A percentile compares a stretch with the other conserved stretches of the same genome.
Evolutionary conservation across 2,888 invertebrate genomes (phyloP).

Genomic region (Autographa pulchrina): DNA sequence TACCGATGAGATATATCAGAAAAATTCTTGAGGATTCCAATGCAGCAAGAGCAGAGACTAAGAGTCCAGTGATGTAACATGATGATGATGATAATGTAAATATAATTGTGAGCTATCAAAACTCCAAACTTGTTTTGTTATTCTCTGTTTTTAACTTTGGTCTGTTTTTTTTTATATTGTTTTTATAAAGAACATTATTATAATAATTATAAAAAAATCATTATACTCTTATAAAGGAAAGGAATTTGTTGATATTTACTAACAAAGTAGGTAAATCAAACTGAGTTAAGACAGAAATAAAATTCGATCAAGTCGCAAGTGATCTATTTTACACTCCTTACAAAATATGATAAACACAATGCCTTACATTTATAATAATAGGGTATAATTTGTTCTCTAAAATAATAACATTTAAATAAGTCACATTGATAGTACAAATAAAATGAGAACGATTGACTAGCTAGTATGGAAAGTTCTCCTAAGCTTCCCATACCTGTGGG

Average conservation of each 20-base stretch:
- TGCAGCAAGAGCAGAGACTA: neutral
- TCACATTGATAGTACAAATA: slow-evolving; percentile 62
- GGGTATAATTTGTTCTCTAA: slow-evolving; percentile 65
- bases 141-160: neutral
- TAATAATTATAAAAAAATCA: too few relatives aligned
- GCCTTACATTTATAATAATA: slow-evolving; percentile 66
- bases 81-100: slow-evolving; percentile 47
- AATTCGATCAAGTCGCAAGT: slow-evolving; percentile 67
- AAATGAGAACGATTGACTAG: slow-evolving; percentile 75
- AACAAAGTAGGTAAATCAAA: neutral
- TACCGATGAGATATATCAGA: neutral
- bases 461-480: slow-evolving; percentile 59
- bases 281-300: slow-evolving; percentile 22
- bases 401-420: slow-evolving; percentile 64
- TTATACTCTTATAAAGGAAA: too few relatives aligned
- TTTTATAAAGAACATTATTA: too few relatives aligned
- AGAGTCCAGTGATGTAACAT: slow-evolving; percentile 26
- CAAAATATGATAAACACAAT: slow-evolving; percentile 75
- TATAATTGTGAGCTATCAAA: slow-evolving; percentile 26
- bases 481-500: slow-evolving; percentile 41
- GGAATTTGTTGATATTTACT: neutral
- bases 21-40: neutral
- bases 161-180: too few relatives aligned
- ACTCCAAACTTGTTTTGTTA: slow-evolving; percentile 14
- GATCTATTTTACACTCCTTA: slow-evolving; percentile 78